Evolutionary conservation across 37 sponge, comb jelly and placozoan species (phyloP).

Genomic region (Spongilla lacustris): DNA sequence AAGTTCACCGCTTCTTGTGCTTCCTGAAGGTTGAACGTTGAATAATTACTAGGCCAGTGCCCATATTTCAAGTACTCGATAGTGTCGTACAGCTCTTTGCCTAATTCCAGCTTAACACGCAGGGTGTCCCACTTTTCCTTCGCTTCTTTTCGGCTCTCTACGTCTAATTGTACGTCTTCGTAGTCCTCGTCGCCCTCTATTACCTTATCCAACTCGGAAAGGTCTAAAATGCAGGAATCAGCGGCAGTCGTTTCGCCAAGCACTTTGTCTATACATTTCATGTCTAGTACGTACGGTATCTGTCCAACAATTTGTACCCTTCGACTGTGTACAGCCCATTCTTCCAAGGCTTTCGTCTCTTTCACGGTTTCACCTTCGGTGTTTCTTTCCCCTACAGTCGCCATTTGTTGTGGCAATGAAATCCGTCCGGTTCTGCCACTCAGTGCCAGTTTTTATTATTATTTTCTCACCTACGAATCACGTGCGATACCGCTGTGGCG

Average conservation of each 20-base stretch:
- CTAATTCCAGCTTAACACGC: neutral
- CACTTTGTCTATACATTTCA: neutral
- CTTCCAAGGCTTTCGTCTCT: neutral
- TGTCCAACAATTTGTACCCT: neutral
- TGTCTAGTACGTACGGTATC: neutral
- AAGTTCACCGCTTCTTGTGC: neutral
- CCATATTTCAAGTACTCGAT: neutral
- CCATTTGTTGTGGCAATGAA: no score
- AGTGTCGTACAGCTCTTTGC: neutral
- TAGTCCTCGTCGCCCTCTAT: neutral
- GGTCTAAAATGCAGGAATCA: neutral
- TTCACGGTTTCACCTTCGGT: no score
- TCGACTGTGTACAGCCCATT: neutral
- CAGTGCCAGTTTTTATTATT: no score
- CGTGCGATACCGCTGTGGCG: no score
- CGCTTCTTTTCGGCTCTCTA: neutral
- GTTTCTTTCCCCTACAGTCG: no score
- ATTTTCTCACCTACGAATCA: no score
- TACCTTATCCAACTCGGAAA: neutral
- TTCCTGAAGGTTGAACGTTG: neutral
- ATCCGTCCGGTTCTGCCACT: no score
- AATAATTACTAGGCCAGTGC: neutral
- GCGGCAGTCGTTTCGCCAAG: neutral
- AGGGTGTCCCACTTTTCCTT: neutral
- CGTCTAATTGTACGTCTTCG: neutral